Percentiles rank a stretch among this genome's conserved stretches.
phyloP scores from a whole-genome alignment of 2,797 vertebrate species.

The Lithobates sylvaticus region DNA sequence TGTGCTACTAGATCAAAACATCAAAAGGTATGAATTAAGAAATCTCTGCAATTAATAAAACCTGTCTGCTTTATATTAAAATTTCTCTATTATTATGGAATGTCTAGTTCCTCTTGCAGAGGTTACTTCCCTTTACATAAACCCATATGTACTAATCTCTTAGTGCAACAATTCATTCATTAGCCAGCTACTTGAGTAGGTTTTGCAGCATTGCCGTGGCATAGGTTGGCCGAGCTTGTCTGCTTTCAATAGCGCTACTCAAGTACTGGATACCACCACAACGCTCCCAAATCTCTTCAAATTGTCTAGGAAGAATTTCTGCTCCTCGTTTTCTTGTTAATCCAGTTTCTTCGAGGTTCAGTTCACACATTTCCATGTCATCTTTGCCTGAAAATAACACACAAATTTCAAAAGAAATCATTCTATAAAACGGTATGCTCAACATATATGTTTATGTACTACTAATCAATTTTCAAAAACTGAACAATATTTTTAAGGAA shows the following conservation, averaged over 20 bases:
- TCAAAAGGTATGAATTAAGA: constrained; percentile 71
- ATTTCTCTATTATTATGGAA: constrained; percentile 70
- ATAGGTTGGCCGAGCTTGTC: constrained; percentile 91
- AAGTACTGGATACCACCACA: constrained; percentile 94
- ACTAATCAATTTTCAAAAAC: too few species aligned
- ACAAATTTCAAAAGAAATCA: not conserved
- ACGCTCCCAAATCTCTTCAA: constrained; percentile 97
- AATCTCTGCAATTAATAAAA: constrained; percentile 74
- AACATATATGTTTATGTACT: not conserved
- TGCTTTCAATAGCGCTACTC: constrained; percentile 90
- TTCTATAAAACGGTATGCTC: not conserved
- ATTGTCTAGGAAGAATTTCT: constrained; percentile 92
- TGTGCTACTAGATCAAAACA: constrained; percentile 70
- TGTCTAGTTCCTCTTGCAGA: constrained; percentile 64
- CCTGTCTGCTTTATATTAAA: constrained; percentile 74
- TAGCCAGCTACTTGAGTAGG: constrained; percentile 78
- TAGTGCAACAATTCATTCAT: constrained; percentile 19
- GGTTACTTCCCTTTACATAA: constrained; percentile 76
- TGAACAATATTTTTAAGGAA: too few species aligned
- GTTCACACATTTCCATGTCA: constrained; percentile 99
- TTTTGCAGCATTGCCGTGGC: constrained; percentile 96
- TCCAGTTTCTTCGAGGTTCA: constrained; percentile 96
- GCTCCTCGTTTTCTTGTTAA: constrained; percentile 93
- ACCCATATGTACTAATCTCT: constrained; percentile 29
- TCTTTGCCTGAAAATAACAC: constrained; percentile 85